These are phyloP conservation scores for Ridgeia piscesae DNA, from an alignment of 1,140 invertebrate genomes.

Conservation along the genomic window DNA sequence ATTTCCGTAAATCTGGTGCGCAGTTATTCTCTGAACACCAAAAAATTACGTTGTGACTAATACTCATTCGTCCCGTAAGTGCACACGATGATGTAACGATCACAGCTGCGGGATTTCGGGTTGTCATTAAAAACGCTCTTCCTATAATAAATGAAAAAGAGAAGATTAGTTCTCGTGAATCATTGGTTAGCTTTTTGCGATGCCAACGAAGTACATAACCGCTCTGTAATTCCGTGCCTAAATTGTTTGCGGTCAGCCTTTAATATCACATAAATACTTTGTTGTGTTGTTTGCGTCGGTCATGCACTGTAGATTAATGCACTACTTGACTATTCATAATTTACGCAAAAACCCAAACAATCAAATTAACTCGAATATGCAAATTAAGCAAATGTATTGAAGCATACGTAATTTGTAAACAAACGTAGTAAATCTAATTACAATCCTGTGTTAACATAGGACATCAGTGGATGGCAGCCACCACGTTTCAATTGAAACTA, in stretches of 20 bases:
- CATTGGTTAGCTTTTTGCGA: background rate
- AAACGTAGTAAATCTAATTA: too few relatives aligned
- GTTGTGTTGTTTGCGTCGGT: background rate
- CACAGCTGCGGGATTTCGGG: background rate
- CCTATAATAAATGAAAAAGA: background rate
- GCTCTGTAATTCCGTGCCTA: background rate
- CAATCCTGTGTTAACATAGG: too few relatives aligned
- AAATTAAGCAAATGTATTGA: too few relatives aligned
- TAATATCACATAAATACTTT: background rate
- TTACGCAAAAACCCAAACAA: too few relatives aligned
- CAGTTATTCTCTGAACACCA: background rate
- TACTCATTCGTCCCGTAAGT: background rate
- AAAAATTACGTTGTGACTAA: background rate
- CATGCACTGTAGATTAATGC: too few relatives aligned
- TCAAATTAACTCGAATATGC: too few relatives aligned
- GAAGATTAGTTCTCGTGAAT: background rate
- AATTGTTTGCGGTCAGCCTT: background rate
- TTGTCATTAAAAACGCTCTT: background rate
- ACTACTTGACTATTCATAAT: too few relatives aligned
- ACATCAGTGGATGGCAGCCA: too few relatives aligned
- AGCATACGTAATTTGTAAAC: too few relatives aligned
- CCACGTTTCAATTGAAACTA: too few relatives aligned
- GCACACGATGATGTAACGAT: background rate
- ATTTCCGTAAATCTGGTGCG: background rate
- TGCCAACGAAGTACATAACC: background rate